Percentiles rank a stretch among this genome's conserved stretches.
Conservation (phyloP, 2,797 vertebrate species). For the Oryzias dopingdopingensis region DNA sequence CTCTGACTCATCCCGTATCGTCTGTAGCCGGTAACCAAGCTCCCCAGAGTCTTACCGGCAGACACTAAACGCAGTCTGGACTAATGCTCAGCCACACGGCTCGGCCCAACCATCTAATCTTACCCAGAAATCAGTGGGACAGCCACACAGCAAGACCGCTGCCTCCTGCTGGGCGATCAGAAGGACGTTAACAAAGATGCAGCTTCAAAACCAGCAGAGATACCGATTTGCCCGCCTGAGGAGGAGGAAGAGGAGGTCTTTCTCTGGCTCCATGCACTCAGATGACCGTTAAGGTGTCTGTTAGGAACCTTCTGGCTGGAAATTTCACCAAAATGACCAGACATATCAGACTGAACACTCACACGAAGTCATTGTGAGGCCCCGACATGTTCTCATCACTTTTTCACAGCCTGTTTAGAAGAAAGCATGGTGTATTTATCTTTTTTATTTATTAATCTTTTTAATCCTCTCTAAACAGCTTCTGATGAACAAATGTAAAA, state of each 20-base stretch:
- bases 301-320: no score
- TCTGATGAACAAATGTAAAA: slow-evolving; percentile 21
- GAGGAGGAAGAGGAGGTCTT: slow-evolving; percentile 10
- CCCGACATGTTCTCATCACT: slow-evolving; percentile 3
- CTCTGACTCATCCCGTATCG: slow-evolving; percentile 17
- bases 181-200: slow-evolving; percentile 37
- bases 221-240: slow-evolving; percentile 29
- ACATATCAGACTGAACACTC: no score
- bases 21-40: slow-evolving; percentile 40
- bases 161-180: slow-evolving; percentile 25
- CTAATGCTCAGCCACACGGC: slow-evolving; percentile 26
- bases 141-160: slow-evolving; percentile 16
- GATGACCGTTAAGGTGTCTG: slow-evolving; percentile 1
- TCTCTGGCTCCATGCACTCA: slow-evolving; percentile 42
- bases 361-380: no score
- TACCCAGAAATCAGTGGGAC: slow-evolving; percentile 37
- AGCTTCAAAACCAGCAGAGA: slow-evolving; percentile 40
- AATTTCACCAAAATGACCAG: no score
- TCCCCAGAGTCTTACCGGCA: slow-evolving; percentile 35
- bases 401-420: slow-evolving; percentile 55
- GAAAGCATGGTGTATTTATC: slow-evolving; percentile 63
- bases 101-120: slow-evolving; percentile 31
- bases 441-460: slow-evolving; percentile 67
- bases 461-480: slow-evolving; percentile 52
- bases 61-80: slow-evolving; percentile 47